These are phyloP conservation scores for Brienomyrus brachyistius DNA, from an alignment of 2,113 vertebrate species.

Conservation along the genomic window DNA sequence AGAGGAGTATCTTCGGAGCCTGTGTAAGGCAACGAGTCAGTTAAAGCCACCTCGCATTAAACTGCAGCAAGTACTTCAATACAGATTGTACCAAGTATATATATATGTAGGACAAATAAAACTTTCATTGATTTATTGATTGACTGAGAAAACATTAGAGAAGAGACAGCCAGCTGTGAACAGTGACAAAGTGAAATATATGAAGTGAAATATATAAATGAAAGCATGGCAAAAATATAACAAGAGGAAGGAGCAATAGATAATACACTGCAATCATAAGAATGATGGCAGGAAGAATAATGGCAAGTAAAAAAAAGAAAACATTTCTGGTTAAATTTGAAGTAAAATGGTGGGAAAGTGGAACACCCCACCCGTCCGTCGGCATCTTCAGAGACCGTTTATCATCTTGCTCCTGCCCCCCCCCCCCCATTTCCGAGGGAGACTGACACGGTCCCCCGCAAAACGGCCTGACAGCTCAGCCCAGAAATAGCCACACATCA, in stretches of 20 bases:
- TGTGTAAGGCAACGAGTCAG: neutral
- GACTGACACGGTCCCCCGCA: neutral
- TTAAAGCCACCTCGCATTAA: neutral
- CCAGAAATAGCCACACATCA: neutral
- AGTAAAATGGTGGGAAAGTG: neutral
- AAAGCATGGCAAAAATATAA: neutral
- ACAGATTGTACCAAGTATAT: neutral
- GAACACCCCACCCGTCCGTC: neutral
- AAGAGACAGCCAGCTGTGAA: neutral
- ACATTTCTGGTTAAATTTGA: neutral
- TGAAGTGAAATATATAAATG: neutral
- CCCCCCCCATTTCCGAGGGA: neutral
- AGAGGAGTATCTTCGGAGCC: neutral
- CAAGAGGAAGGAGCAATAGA: neutral
- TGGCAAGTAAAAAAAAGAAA: neutral
- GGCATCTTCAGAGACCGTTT: neutral
- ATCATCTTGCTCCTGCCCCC: neutral
- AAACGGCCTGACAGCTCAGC: neutral
- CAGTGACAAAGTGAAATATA: neutral
- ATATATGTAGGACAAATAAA: neutral
- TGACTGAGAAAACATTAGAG: neutral
- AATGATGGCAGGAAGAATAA: neutral
- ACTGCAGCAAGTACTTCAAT: neutral
- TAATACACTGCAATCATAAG: neutral
- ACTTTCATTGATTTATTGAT: neutral